Base-by-base conservation (phyloP, 2,113 vertebrate genomes). In the Anser brachyrhynchus region DNA sequence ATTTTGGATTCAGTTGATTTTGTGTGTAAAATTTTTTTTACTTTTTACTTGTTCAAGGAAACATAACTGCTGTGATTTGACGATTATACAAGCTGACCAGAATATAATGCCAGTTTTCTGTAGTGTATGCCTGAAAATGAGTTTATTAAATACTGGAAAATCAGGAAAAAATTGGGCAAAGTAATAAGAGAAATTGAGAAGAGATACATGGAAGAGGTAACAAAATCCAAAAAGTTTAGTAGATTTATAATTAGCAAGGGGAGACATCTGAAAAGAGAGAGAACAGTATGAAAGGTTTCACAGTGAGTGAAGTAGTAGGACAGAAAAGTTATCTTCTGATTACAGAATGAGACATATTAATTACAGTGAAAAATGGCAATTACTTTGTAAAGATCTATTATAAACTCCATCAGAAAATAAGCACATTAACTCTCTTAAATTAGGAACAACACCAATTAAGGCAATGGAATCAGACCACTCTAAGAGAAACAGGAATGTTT, bases 381-480 rank as follows among this genome's bases (percentile, higher is more conserved):
- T 81, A 72, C 57, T 72, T 29, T 59, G 19, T 37, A 69, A 84
- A 91, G 31, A 46, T 64, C 14, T 86, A 52, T 54, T 67, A 90
- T 43, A 75, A 94, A 65, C 13, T 76, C n/a, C 33, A 75, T 26
- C 52, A 93, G 84, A 93, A 93, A 93, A 92, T 46, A 95, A 92
- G 84, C 66, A 84, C 11, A 91, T 65, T 89, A 81, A 72, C 75
- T 89, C 5, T 51, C 35, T 59, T 71, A 75, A 90, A 61, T 88
- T 67, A 81, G 33, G 57, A 91, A 84, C 78, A 94, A 82, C 10
- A 26, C 33, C 62, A 89, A 91, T 78, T 90, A 96, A 95, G 57
- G 33, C 69, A 94, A 75, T 52, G 43, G 86, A 87, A 67, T 61
- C 52, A 78, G 69, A 44, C 41, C 55, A 9, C 67, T 95, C 61